A percentile compares a stretch with the other conserved stretches of the same genome.
Evolutionary conservation across 2,113 vertebrate species (phyloP).

Genomic region (Phalacrocorax carbo): DNA sequence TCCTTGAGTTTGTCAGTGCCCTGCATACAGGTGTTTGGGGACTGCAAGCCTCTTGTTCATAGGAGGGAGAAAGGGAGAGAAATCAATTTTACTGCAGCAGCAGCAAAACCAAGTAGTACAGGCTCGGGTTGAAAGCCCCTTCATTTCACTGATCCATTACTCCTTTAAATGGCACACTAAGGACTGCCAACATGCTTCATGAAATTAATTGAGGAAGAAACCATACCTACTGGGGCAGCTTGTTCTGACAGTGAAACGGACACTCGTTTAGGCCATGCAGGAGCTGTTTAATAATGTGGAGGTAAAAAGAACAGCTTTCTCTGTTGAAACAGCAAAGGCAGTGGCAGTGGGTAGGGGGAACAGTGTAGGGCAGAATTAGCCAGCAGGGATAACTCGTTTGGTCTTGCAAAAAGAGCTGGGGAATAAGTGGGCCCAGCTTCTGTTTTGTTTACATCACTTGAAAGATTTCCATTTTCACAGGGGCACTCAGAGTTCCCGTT

Average conservation of each 20-base stretch:
- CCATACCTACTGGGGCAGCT: neutral
- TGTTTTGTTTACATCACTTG: neutral
- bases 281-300: neutral
- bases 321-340: neutral
- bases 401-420: neutral
- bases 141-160: neutral
- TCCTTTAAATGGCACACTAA: neutral
- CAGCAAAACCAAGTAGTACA: neutral
- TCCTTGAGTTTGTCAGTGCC: neutral
- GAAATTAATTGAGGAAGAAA: slow-evolving; percentile 15
- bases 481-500: neutral
- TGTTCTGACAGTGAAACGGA: neutral
- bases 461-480: neutral
- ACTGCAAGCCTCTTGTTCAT: neutral
- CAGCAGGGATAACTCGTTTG: neutral
- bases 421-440: neutral
- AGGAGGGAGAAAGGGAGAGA: neutral
- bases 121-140: neutral
- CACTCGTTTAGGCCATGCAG: neutral
- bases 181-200: neutral
- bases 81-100: neutral
- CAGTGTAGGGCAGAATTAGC: neutral
- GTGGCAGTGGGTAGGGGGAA: neutral
- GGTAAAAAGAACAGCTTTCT: neutral
- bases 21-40: neutral